These are phyloP conservation scores for Sinelater perroti DNA, from an alignment of 2,888 invertebrate genomes.

Conservation along the genomic window DNA sequence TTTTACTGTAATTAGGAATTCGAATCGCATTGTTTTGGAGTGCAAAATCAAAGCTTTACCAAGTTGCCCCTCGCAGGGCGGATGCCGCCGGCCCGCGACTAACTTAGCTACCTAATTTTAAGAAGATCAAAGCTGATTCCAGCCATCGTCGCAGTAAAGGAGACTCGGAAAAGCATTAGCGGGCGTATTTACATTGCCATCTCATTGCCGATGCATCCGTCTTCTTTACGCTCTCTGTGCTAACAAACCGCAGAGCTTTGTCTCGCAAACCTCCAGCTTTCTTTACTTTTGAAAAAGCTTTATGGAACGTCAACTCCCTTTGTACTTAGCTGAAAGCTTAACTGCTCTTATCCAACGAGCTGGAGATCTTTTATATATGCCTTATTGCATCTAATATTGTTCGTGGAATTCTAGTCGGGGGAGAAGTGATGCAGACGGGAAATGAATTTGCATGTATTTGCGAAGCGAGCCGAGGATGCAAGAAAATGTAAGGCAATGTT, in stretches of 20 bases:
- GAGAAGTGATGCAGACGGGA: no score
- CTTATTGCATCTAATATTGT: slow-evolving; percentile 15
- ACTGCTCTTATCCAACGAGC: slow-evolving; percentile 3
- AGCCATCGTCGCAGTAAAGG: slow-evolving; percentile 18
- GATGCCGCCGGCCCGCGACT: slow-evolving; percentile 5
- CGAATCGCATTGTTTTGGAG: neutral
- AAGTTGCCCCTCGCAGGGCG: slow-evolving; percentile 19
- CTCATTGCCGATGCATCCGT: slow-evolving; percentile 30
- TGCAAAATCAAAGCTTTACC: slow-evolving; percentile 21
- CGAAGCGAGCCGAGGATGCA: no score
- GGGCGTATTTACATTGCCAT: slow-evolving; percentile 29
- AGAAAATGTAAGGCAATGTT: no score
- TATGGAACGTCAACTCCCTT: slow-evolving; percentile 26
- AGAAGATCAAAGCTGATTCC: slow-evolving; percentile 33
- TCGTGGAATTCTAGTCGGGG: neutral
- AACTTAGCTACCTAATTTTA: slow-evolving; percentile 25
- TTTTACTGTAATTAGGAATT: slow-evolving; percentile 14
- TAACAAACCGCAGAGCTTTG: slow-evolving; percentile 35
- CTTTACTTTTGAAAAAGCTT: slow-evolving; percentile 27
- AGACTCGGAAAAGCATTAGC: slow-evolving; percentile 25
- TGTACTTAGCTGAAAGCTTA: slow-evolving; percentile 24
- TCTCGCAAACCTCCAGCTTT: slow-evolving; percentile 29
- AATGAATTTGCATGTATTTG: no score
- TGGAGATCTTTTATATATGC: neutral
- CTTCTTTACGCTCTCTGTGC: slow-evolving; percentile 30